Evolutionary conservation across 2,888 invertebrate species (phyloP), one percentile per base, ranked within the genome.

Genomic region (Erebia aethiops): DNA sequence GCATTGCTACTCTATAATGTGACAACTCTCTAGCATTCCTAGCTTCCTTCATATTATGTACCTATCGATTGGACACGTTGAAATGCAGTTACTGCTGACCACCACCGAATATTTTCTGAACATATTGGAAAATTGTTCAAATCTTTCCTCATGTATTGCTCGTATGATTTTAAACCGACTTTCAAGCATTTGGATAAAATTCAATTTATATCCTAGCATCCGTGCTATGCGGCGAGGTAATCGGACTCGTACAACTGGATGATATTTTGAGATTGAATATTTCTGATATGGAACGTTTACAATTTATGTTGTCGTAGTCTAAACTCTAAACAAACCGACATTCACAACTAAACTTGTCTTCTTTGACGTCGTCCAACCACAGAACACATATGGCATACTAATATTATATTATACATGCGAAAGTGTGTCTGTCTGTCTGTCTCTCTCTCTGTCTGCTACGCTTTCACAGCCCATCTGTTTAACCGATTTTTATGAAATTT

Each of bases 41-140:
- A 16, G 11, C 3, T 46, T 13, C 46, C 5, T 13, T 52, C 1
- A n/a, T 3, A 8, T 18, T n/a, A n/a, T n/a, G n/a, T n/a, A n/a
- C n/a, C 81, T 84, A 87, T 87, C 83, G 83, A 81, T 74, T 72
- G 69, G 64, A 63, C 62, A 71, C 71, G 71, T 69, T 60, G 63
- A 18, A 60, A 41, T 62, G 35, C n/a, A 51, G 54, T 51, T 71
- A 62, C 60, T 69, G 64, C 63, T 69, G 67, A 72, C 68, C 67
- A 58, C 71, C 51, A 62, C 56, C 58, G 71, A 72, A 72, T 71
- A 67, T 58, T 69, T 69, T 56, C 1, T 2, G 49, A 57, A 64
- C 56, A 57, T 69, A 69, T 69, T 69, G 26, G 16, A 64, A 69
- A 64, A 58, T 64, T 52, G 21, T 60, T 64, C 10, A 64, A 64